phyloP scores from a whole-genome alignment of 2,113 vertebrate species.

The Myiopsitta monachus region DNA sequence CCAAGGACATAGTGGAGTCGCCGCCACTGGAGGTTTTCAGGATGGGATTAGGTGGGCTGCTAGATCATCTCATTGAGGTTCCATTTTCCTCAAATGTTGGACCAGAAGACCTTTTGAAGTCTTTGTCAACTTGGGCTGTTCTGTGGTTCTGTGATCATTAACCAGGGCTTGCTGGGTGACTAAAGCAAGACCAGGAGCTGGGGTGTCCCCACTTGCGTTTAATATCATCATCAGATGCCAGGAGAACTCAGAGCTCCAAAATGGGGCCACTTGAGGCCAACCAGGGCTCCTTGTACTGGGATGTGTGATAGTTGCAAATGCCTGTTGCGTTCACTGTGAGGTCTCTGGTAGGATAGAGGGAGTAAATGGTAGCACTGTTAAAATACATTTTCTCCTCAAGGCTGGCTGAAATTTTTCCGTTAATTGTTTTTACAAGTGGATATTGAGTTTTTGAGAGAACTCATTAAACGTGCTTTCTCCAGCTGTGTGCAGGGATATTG shows the following conservation, averaged over 20 bases:
- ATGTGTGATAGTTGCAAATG: accelerated
- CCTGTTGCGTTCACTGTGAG: background rate
- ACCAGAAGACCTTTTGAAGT: background rate
- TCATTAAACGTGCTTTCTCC: background rate
- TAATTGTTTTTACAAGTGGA: background rate
- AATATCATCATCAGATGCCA: background rate
- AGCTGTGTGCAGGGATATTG: background rate
- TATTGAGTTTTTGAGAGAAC: background rate
- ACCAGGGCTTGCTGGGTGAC: background rate
- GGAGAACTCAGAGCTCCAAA: background rate
- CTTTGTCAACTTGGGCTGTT: background rate
- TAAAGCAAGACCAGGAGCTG: background rate
- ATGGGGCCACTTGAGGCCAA: accelerated
- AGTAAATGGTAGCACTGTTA: background rate
- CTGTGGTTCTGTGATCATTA: background rate
- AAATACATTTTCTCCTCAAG: background rate
- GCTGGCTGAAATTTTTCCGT: background rate
- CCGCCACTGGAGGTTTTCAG: background rate
- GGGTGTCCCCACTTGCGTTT: background rate
- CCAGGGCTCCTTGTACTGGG: background rate
- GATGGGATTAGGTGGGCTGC: background rate
- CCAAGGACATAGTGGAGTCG: background rate
- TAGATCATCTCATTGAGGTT: background rate
- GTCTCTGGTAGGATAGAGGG: background rate
- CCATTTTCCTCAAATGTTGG: background rate